Evolutionary conservation across 35 echinoderm and acorn worm species (phyloP).

Genomic region (Hemicentrotus pulcherrimus): DNA sequence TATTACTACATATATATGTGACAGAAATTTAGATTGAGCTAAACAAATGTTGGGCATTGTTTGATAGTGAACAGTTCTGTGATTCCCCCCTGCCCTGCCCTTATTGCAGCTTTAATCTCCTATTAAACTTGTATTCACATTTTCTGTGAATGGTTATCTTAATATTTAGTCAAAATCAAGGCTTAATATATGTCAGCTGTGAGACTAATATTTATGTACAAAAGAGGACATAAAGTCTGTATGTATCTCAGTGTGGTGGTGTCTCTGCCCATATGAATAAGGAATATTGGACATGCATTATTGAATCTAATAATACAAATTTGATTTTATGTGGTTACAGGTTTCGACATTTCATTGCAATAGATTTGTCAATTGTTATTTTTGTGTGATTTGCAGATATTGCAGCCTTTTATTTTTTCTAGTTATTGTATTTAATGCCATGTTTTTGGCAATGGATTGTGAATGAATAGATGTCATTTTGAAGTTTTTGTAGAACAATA

Average conservation of each 20-base stretch:
- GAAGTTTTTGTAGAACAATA: slow-evolving; percentile 40
- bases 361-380: slow-evolving; percentile 13
- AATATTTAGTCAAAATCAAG: neutral
- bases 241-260: neutral
- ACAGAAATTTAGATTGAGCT: neutral
- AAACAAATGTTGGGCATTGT: neutral
- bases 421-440: slow-evolving; percentile 27
- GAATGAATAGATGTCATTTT: slow-evolving; percentile 45
- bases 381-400: slow-evolving; percentile 13
- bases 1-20: neutral
- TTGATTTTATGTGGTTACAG: slow-evolving; percentile 13
- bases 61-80: neutral
- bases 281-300: slow-evolving; percentile 12
- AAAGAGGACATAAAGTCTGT: neutral
- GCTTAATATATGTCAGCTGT: neutral
- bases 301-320: neutral
- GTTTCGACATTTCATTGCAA: neutral
- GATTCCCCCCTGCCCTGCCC: neutral
- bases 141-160: neutral
- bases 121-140: neutral
- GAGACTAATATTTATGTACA: neutral
- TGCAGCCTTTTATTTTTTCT: slow-evolving; percentile 19
- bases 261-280: neutral
- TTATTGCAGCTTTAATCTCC: neutral
- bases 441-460: neutral